phyloP scores from a whole-genome alignment of 2,888 invertebrate species.

The Zonitis immaculata region DNA sequence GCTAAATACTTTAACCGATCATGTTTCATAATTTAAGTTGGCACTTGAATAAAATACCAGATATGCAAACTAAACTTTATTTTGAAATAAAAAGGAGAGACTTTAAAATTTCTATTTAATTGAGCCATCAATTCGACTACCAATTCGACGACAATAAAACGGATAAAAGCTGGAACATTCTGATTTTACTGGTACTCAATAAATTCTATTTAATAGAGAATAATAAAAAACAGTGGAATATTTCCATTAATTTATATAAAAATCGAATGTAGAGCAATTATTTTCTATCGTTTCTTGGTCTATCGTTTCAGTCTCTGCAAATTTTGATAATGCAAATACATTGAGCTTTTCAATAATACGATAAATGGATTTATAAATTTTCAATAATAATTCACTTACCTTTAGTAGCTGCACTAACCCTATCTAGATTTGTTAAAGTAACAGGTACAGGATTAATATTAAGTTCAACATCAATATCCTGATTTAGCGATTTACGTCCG shows the following conservation, averaged over 20 bases:
- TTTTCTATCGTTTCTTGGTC: neutral
- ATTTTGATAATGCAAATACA: neutral
- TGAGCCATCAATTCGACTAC: neutral
- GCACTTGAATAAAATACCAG: neutral
- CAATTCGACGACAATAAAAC: neutral
- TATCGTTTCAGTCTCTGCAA: neutral
- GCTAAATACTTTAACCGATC: neutral
- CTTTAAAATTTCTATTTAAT: neutral
- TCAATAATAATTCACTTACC: constrained; percentile 34
- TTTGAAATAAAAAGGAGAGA: neutral
- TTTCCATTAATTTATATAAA: neutral
- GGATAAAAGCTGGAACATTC: neutral
- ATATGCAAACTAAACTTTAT: neutral
- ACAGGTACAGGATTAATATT: constrained; percentile 46
- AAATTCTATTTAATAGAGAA: too few species aligned
- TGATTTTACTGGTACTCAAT: too few species aligned
- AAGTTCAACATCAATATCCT: constrained; percentile 41
- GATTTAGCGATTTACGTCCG: constrained; percentile 36
- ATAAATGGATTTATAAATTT: too few species aligned
- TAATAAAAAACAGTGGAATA: neutral
- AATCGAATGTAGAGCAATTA: neutral
- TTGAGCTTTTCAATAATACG: neutral
- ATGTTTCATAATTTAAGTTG: neutral
- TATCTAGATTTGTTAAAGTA: constrained; percentile 47
- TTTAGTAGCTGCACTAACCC: constrained; percentile 47